Evolutionary conservation across 2,888 invertebrate genomes (phyloP).

Genomic region (Rhopalosiphum nymphaeae): DNA sequence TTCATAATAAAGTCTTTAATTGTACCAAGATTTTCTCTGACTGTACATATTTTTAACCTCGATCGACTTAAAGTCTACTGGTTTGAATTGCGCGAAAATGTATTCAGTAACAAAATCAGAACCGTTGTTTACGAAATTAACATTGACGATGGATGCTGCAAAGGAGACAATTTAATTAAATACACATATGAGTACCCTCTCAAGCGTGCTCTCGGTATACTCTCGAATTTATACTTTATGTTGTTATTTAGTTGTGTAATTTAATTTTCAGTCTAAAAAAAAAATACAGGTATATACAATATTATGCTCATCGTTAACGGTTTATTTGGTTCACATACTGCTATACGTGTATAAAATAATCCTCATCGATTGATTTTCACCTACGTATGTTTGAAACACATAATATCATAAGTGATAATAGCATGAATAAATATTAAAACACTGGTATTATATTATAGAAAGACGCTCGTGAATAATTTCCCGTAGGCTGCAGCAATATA

Average conservation of each 20-base stretch:
- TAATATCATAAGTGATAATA: neutral
- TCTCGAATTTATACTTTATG: neutral
- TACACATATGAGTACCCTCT: neutral
- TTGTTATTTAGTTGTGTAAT: neutral
- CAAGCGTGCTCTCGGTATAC: neutral
- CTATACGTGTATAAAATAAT: neutral
- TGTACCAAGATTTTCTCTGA: neutral
- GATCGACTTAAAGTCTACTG: too few relatives aligned
- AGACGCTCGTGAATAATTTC: neutral
- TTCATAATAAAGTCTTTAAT: too few relatives aligned
- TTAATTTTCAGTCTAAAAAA: neutral
- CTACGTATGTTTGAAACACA: neutral
- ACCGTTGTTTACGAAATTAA: neutral
- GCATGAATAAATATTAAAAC: neutral
- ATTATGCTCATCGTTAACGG: neutral
- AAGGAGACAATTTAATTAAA: neutral
- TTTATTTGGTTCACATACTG: neutral
- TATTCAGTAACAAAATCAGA: neutral
- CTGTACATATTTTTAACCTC: neutral
- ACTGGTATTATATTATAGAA: neutral
- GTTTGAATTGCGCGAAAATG: neutral
- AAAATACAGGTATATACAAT: neutral
- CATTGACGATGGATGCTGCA: neutral
- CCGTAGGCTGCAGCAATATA: constrained; percentile 8
- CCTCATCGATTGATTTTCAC: constrained; percentile 9